These are phyloP conservation scores for Lithophane leautieri DNA, from an alignment of 2,888 invertebrate genomes.

Conservation along the genomic window DNA sequence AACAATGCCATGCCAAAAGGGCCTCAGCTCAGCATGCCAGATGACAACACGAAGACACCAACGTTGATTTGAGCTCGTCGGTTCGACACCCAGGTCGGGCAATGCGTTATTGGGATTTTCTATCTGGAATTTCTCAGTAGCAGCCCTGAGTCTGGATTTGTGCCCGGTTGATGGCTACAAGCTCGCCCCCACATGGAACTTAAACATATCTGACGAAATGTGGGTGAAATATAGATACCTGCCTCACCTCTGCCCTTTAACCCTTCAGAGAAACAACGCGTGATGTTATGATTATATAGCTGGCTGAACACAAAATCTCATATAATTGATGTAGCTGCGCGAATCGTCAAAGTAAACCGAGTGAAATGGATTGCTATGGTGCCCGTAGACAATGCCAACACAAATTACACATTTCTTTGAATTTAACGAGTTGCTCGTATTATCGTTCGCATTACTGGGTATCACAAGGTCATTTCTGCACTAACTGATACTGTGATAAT, in stretches of 20 bases:
- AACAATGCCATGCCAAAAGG: too few relatives aligned
- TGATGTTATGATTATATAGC: not conserved
- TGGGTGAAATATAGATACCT: not conserved
- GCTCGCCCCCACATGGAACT: not conserved
- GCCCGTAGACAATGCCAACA: conserved; percentile 43
- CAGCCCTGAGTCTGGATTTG: not conserved
- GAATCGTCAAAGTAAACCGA: conserved; percentile 37
- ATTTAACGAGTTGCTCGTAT: conserved; percentile 3
- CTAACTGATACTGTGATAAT: not conserved
- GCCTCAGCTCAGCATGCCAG: too few relatives aligned
- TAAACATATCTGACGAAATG: not conserved
- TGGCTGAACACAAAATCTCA: conserved; percentile 4
- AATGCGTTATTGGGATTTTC: too few relatives aligned
- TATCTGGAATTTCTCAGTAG: not conserved
- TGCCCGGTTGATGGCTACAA: not conserved
- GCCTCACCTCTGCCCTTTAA: not conserved
- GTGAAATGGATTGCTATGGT: conserved; percentile 40
- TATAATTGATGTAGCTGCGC: conserved; percentile 15
- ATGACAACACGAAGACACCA: too few relatives aligned
- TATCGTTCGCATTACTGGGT: conserved; percentile 26
- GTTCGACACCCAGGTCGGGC: too few relatives aligned
- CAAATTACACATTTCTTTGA: conserved; percentile 45
- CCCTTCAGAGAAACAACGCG: not conserved
- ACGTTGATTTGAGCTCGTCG: too few relatives aligned
- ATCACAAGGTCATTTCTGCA: conserved; percentile 2